A percentile compares a stretch with the other conserved stretches of the same genome.
These are phyloP conservation scores for Xiphorhynchus elegans DNA, from an alignment of 2,113 vertebrate species.

Conservation along the genomic window DNA sequence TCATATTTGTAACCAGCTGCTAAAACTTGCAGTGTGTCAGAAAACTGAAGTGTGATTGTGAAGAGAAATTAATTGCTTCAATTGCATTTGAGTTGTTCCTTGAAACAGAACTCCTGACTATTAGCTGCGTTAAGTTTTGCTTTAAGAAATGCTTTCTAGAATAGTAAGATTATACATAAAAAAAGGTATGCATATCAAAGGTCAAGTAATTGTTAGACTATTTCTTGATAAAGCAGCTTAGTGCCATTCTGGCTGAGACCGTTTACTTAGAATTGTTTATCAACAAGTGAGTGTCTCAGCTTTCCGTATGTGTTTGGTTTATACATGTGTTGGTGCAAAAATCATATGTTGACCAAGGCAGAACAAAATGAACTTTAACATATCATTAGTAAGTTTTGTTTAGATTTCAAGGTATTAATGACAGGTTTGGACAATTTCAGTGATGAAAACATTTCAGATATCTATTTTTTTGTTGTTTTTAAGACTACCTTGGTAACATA, in stretches of 20 bases:
- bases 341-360: background rate
- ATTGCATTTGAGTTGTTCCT: background rate
- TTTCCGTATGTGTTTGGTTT: background rate
- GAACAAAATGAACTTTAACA: background rate
- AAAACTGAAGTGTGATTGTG: background rate
- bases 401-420: background rate
- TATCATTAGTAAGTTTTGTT: background rate
- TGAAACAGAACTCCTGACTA: background rate
- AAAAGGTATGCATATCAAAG: background rate
- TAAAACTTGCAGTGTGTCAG: background rate
- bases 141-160: background rate
- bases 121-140: background rate
- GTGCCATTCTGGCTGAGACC: background rate
- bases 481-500: background rate
- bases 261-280: background rate
- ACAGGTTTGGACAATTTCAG: background rate
- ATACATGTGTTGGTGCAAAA: background rate
- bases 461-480: background rate
- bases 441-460: background rate
- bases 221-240: background rate
- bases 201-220: background rate
- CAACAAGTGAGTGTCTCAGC: background rate
- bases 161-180: background rate
- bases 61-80: background rate
- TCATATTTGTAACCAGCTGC: background rate